phyloP scores from a whole-genome alignment of 1,140 invertebrate genomes.

The Choristoneura fumiferana region DNA sequence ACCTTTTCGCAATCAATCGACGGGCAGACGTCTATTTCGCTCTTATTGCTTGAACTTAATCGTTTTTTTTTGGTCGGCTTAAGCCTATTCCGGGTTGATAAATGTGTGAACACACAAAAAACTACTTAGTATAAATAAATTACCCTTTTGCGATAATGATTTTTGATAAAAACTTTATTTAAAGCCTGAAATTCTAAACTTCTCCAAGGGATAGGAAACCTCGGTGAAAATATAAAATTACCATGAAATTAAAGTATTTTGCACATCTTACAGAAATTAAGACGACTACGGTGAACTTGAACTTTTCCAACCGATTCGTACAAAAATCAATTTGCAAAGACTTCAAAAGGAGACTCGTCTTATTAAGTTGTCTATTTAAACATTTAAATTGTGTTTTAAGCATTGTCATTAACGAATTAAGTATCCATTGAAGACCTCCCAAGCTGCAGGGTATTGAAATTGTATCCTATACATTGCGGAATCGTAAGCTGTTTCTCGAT shows the following conservation, averaged over 20 bases:
- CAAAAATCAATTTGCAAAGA: not conserved
- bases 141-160: no score
- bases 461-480: not conserved
- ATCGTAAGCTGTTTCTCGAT: no score
- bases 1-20: no score
- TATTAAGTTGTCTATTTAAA: slow-evolving; percentile 15
- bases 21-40: no score
- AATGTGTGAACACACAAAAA: no score
- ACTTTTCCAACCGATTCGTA: no score
- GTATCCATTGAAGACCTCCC: not conserved
- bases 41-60: no score
- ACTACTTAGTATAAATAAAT: no score
- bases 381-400: slow-evolving; percentile 8
- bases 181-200: no score
- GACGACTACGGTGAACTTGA: not conserved
- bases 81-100: no score
- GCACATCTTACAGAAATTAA: slow-evolving; percentile 17
- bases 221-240: slow-evolving; percentile 24
- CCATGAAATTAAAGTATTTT: slow-evolving; percentile 10
- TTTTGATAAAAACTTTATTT: no score
- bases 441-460: not conserved
- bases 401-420: slow-evolving; percentile 6
- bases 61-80: no score
- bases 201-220: not conserved
- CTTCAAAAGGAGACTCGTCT: not conserved